These are phyloP conservation scores for Hemitrygon akajei DNA, from an alignment of 2,797 vertebrate species.

Conservation along the genomic window DNA sequence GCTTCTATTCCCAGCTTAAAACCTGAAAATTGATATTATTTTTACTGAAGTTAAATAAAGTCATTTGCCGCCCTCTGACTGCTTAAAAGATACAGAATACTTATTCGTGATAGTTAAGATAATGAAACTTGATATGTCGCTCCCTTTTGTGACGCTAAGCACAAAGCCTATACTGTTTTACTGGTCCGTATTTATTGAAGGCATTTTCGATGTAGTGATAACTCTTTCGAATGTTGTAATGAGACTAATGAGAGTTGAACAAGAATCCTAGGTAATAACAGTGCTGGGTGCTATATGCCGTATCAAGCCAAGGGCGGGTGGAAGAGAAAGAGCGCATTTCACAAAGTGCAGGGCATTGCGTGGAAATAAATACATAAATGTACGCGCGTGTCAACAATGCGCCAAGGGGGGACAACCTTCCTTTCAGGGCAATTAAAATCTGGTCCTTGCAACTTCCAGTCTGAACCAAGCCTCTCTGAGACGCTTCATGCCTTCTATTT, in stretches of 20 bases:
- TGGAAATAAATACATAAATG: constrained; percentile 15
- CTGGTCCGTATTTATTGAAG: background rate
- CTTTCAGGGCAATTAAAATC: background rate
- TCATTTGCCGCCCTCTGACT: background rate
- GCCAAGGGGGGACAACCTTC: background rate
- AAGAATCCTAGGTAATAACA: background rate
- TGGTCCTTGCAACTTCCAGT: background rate
- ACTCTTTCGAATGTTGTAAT: constrained; percentile 3
- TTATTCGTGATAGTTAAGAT: background rate
- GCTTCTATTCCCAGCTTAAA: background rate
- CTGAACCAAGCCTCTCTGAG: background rate
- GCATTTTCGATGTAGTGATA: background rate
- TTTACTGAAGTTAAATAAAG: background rate
- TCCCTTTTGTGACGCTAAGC: background rate
- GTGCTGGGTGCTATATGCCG: background rate
- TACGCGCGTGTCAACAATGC: background rate
- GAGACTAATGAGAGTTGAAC: constrained; percentile 21
- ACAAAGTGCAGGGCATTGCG: background rate
- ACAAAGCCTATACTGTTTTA: background rate
- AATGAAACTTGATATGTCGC: background rate
- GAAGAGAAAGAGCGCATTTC: background rate
- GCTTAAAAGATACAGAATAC: background rate
- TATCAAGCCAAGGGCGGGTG: background rate
- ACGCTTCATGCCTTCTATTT: background rate
- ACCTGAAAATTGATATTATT: background rate